These are phyloP conservation scores for Arctopsyche grandis DNA, from an alignment of 1,140 invertebrate genomes.

Conservation along the genomic window DNA sequence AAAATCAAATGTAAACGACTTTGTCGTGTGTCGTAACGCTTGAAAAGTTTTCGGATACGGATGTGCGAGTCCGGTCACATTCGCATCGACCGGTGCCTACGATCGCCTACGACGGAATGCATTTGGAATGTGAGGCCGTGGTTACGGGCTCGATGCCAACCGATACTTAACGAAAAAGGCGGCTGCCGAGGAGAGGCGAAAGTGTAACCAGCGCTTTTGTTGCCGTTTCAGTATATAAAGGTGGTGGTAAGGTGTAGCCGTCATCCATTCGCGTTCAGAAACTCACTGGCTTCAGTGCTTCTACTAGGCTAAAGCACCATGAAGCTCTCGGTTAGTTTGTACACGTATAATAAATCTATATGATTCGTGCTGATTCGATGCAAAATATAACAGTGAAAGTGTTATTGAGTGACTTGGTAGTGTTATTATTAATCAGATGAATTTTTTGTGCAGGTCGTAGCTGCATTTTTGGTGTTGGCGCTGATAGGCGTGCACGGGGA, in stretches of 20 bases:
- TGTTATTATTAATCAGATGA: background rate
- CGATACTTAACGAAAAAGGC: conserved; percentile 53
- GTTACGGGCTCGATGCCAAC: conserved; percentile 15
- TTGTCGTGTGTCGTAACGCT: conserved; percentile 36
- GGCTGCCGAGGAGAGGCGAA: conserved; percentile 63
- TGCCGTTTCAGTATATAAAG: conserved; percentile 65
- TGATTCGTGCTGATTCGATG: background rate
- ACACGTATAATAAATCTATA: background rate
- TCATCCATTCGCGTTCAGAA: conserved; percentile 68
- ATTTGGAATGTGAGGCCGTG: too few species aligned
- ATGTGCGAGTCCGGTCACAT: conserved; percentile 34
- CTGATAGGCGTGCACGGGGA: conserved; percentile 65
- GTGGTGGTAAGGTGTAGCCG: conserved; percentile 55
- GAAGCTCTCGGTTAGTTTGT: conserved; percentile 64
- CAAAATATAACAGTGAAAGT: conserved; percentile 34
- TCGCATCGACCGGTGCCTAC: background rate
- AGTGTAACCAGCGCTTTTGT: conserved; percentile 65
- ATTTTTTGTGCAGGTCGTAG: conserved; percentile 62
- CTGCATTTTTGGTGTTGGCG: conserved; percentile 68
- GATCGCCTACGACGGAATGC: too few species aligned
- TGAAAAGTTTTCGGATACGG: conserved; percentile 52
- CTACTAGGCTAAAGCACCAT: conserved; percentile 65
- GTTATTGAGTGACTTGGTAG: background rate
- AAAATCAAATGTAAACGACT: conserved; percentile 1
- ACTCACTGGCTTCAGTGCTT: conserved; percentile 67